Conservation (phyloP, 1,140 invertebrate genomes). For the Eueides isabella region DNA sequence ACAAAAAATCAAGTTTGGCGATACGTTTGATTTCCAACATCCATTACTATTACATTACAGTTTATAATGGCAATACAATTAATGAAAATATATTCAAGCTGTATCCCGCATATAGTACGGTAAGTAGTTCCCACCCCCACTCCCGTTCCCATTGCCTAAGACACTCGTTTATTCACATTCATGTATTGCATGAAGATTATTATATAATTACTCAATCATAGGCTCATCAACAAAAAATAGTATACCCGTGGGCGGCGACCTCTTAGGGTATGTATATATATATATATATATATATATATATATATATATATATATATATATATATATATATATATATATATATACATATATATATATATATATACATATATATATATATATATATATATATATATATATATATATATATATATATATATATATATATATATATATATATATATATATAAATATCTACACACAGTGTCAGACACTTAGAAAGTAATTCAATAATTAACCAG, state of each 20-base stretch:
- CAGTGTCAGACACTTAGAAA: slow-evolving; percentile 31
- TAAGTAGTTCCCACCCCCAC: too few relatives aligned
- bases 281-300: background rate
- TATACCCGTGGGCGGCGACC: slow-evolving; percentile 20
- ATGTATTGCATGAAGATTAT: too few relatives aligned
- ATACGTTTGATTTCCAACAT: too few relatives aligned
- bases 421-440: background rate
- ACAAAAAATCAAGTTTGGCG: too few relatives aligned
- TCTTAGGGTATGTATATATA: slow-evolving; percentile 13
- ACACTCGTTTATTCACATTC: too few relatives aligned
- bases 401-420: background rate
- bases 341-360: background rate
- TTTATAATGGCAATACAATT: too few relatives aligned
- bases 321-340: background rate
- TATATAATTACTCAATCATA: too few relatives aligned
- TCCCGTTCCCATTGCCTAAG: too few relatives aligned
- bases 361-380: background rate
- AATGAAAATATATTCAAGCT: too few relatives aligned
- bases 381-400: background rate
- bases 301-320: slow-evolving; percentile 3
- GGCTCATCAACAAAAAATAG: too few relatives aligned
- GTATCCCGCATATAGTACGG: too few relatives aligned
- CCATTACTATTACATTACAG: too few relatives aligned
- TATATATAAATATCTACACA: slow-evolving; percentile 3
- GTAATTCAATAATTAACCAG: slow-evolving; percentile 54